phyloP scores from a whole-genome alignment of 2,113 vertebrate species.

The Thermophis baileyi region DNA sequence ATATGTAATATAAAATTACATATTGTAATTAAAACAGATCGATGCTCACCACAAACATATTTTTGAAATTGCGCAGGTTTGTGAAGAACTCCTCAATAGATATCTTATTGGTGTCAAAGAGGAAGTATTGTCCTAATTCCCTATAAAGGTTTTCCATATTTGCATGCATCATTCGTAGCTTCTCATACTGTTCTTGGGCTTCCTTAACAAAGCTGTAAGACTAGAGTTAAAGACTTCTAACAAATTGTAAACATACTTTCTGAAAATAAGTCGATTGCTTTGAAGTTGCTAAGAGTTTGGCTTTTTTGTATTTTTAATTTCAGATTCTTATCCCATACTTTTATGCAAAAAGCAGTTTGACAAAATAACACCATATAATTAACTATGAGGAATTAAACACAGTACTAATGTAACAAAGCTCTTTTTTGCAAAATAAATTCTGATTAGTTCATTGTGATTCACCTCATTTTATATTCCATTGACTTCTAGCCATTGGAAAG shows the following conservation, averaged over 20 bases:
- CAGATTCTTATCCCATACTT: not conserved
- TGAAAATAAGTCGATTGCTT: not conserved
- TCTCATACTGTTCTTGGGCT: conserved; percentile 77
- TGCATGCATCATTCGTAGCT: conserved; percentile 77
- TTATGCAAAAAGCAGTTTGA: not conserved
- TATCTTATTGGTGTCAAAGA: conserved; percentile 79
- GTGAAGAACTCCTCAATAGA: conserved; percentile 80
- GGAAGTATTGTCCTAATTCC: conserved; percentile 75
- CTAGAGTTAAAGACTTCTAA: conserved; percentile 68
- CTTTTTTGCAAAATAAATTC: not conserved
- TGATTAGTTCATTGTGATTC: not conserved
- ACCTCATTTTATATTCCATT: not conserved
- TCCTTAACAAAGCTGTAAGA: conserved; percentile 75
- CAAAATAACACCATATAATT: not conserved
- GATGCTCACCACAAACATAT: conserved; percentile 81
- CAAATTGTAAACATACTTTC: not conserved
- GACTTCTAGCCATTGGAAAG: not conserved
- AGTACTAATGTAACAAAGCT: not conserved
- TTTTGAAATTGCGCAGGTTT: conserved; percentile 83
- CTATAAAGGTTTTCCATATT: conserved; percentile 81
- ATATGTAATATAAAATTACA: not conserved
- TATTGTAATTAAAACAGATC: not conserved
- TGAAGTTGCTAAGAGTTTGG: not conserved
- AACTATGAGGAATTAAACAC: not conserved
- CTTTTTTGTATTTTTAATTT: not conserved